These are phyloP conservation scores for Cheilosia pagana DNA, from an alignment of 2,888 invertebrate species.

Conservation along the genomic window DNA sequence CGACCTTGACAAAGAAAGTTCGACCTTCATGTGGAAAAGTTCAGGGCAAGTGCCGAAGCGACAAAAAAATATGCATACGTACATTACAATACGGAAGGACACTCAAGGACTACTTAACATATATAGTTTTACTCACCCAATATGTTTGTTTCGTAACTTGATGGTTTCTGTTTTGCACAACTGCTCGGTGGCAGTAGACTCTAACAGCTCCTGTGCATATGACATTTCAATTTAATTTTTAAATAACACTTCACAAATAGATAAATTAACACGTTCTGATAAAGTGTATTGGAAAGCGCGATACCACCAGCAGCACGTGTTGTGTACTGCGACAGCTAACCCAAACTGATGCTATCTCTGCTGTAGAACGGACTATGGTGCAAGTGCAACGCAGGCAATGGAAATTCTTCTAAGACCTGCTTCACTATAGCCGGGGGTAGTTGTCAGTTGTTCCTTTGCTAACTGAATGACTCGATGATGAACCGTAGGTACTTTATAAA, in stretches of 20 bases:
- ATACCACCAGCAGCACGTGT: conserved; percentile 3
- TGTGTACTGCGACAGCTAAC: conserved; percentile 9
- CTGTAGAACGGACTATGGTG: conserved; percentile 7
- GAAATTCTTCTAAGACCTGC: conserved; percentile 9
- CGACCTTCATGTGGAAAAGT: conserved; percentile 54
- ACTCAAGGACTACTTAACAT: conserved; percentile 22
- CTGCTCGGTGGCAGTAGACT: conserved; percentile 85
- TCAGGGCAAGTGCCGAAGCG: conserved; percentile 24
- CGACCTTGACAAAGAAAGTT: conserved; percentile 81
- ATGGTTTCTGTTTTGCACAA: conserved; percentile 92
- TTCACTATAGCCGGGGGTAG: conserved; percentile 22
- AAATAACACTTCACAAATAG: conserved; percentile 35
- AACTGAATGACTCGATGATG: conserved; percentile 41
- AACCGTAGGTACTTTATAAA: conserved; percentile 49
- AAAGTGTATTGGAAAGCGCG: neutral
- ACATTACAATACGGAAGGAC: conserved; percentile 16
- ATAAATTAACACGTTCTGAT: conserved; percentile 24
- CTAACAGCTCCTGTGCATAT: conserved; percentile 79
- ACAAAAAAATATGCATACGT: neutral
- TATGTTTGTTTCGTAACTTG: conserved; percentile 90
- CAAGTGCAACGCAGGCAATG: conserved; percentile 12
- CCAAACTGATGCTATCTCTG: conserved; percentile 24
- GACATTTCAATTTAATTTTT: conserved; percentile 78
- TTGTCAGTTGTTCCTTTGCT: conserved; percentile 16
- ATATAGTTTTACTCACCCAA: conserved; percentile 88